Evolutionary conservation across 1,140 invertebrate species (phyloP), one percentile per base, ranked within the genome.

Genomic region (Trichonephila clavata): DNA sequence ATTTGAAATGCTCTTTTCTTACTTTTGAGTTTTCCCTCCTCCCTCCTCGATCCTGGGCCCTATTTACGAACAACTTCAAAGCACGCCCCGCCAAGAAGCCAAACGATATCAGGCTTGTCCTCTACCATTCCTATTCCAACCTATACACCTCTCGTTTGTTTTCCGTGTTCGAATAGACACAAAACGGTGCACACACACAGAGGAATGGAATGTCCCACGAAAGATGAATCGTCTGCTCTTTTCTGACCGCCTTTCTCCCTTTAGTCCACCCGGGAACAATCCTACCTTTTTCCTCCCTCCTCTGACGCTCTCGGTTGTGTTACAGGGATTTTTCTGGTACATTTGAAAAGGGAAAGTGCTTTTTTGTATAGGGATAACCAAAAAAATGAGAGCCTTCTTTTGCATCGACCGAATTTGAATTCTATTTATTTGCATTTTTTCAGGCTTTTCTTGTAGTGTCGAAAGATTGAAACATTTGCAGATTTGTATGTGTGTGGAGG

Each of bases 51-150:
- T 13, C 50, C 39, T 20, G 80, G n/a, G 27, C 16, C 68, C 80
- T 83, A 50, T 71, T 83, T 83, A 50, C 50, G 80, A n/a, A 50
- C 80, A 83, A 83, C 80, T 83, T 83, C 80, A 83, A 83, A 83
- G 80, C 18, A 83, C 10, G 80, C 80, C 80, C 39, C 50, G 80
- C 80, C 80, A 83, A 83, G 27, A 83, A 83, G 39, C 80, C 80
- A 83, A 83, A 83, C 80, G 39, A 83, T 83, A 83, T 83, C 80
- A 50, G 50, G 21, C 50, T 32, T 50, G 27, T 24, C 71, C 71
- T 0, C n/a, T 6, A 16, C 71, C 71, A n/a, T 39, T 50, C 10
- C 50, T 50, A 50, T 50, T 50, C 50, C 50, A 50, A 13, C 50
- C 50, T 50, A 50, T 50, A 50, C 50, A 50, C 50, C 50, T 50